A percentile compares a stretch with the other conserved stretches of the same genome.
These are phyloP conservation scores for Calephelis nemesis DNA, from an alignment of 1,140 invertebrate species.

Conservation along the genomic window DNA sequence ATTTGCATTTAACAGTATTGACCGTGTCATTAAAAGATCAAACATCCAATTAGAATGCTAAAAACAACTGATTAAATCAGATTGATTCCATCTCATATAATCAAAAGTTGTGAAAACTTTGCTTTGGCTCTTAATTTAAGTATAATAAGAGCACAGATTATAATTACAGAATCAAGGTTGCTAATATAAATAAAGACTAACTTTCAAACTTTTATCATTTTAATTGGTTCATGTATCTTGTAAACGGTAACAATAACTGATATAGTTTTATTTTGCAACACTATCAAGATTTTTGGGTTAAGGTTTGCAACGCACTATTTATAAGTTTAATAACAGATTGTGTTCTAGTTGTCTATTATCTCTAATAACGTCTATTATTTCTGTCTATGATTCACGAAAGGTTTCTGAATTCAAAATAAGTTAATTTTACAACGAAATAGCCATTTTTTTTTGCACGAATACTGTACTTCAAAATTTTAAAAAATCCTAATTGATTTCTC, in stretches of 20 bases:
- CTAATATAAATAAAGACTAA: slow-evolving; percentile 21
- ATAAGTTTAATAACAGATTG: neutral
- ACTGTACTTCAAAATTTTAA: too few species aligned
- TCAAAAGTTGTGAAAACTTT: neutral
- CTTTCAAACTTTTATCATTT: slow-evolving; percentile 37
- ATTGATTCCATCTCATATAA: neutral
- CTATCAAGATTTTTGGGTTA: slow-evolving; percentile 5
- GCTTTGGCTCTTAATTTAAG: neutral
- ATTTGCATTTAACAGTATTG: neutral
- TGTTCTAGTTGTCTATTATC: too few species aligned
- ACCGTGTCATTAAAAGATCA: too few species aligned
- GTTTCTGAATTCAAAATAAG: too few species aligned
- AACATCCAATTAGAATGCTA: too few species aligned
- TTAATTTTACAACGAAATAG: too few species aligned
- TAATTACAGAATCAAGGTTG: slow-evolving; percentile 11
- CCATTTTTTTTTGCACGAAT: too few species aligned
- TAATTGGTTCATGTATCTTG: slow-evolving; percentile 41
- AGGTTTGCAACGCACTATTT: slow-evolving; percentile 3
- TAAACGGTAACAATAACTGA: slow-evolving; percentile 23
- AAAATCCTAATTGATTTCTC: too few species aligned
- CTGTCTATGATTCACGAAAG: too few species aligned
- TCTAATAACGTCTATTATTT: too few species aligned
- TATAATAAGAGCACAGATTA: slow-evolving; percentile 1
- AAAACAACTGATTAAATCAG: neutral
- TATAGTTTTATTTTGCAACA: slow-evolving; percentile 9